phyloP scores from a whole-genome alignment of 2,888 invertebrate genomes.

The Tenthredo scrophulariae region DNA sequence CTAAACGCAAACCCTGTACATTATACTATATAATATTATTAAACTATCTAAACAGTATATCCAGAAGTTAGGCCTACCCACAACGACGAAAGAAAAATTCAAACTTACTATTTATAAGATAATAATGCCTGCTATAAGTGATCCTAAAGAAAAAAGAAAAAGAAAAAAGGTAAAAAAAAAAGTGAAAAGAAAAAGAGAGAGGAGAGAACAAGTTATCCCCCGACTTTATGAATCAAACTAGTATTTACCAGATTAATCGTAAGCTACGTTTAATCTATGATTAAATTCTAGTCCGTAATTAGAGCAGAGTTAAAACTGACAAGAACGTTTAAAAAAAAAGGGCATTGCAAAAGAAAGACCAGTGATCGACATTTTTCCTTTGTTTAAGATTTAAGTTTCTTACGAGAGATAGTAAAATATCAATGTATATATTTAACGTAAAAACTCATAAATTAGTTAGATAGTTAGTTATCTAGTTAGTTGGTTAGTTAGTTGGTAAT shows the following conservation, averaged over 20 bases:
- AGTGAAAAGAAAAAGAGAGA: background rate
- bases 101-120: conserved; percentile 45
- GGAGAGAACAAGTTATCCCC: conserved; percentile 64
- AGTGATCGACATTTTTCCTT: conserved; percentile 67
- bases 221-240: conserved; percentile 76
- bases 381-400: conserved; percentile 62
- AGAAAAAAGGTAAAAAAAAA: background rate
- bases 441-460: conserved; percentile 47
- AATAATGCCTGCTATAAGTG: conserved; percentile 45
- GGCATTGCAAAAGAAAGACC: conserved; percentile 67
- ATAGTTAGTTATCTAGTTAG: conserved; percentile 47
- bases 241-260: conserved; percentile 73
- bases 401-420: conserved; percentile 54
- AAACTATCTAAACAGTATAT: conserved; percentile 46
- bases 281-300: conserved; percentile 77
- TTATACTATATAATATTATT: conserved; percentile 35
- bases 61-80: conserved; percentile 44
- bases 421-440: conserved; percentile 52
- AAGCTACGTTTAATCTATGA: conserved; percentile 75
- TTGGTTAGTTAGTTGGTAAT: conserved; percentile 39
- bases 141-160: background rate
- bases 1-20: conserved; percentile 53
- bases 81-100: conserved; percentile 53
- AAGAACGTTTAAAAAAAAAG: conserved; percentile 29
- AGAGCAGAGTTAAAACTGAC: conserved; percentile 58